phyloP scores from a whole-genome alignment of 2,113 vertebrate genomes.

The Microtus montanus region DNA sequence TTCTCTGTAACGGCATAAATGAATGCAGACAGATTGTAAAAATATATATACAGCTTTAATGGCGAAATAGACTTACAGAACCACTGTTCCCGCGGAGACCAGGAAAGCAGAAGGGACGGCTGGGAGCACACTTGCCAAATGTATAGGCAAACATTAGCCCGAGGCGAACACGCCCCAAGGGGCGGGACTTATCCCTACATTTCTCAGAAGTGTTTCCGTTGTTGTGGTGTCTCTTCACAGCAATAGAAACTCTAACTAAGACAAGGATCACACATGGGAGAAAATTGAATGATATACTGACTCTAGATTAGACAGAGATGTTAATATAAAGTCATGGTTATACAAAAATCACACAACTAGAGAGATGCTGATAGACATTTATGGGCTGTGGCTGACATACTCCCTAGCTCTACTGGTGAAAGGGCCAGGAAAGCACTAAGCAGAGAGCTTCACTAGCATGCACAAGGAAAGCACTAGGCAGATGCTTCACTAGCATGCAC shows the following conservation, averaged over 20 bases:
- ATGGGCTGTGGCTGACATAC: background rate
- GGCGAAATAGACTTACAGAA: too few species aligned
- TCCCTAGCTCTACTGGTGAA: background rate
- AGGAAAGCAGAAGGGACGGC: too few species aligned
- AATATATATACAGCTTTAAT: too few species aligned
- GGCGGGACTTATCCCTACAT: too few species aligned
- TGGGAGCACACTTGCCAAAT: too few species aligned
- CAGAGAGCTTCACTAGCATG: background rate
- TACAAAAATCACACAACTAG: background rate
- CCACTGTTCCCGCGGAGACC: too few species aligned
- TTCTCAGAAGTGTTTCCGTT: background rate
- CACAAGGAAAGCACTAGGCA: background rate
- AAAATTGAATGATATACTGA: background rate
- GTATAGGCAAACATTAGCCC: too few species aligned
- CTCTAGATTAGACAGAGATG: background rate
- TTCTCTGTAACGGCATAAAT: background rate
- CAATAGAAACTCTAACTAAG: background rate
- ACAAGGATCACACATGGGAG: background rate
- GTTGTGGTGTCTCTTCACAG: background rate
- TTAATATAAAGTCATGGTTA: background rate
- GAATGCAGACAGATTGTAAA: too few species aligned
- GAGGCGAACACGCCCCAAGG: too few species aligned
- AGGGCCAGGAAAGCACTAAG: background rate
- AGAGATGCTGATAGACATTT: background rate
- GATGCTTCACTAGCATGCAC: background rate